Base-by-base conservation (phyloP, 1,140 invertebrate genomes). In the Anthonomus grandis region DNA sequence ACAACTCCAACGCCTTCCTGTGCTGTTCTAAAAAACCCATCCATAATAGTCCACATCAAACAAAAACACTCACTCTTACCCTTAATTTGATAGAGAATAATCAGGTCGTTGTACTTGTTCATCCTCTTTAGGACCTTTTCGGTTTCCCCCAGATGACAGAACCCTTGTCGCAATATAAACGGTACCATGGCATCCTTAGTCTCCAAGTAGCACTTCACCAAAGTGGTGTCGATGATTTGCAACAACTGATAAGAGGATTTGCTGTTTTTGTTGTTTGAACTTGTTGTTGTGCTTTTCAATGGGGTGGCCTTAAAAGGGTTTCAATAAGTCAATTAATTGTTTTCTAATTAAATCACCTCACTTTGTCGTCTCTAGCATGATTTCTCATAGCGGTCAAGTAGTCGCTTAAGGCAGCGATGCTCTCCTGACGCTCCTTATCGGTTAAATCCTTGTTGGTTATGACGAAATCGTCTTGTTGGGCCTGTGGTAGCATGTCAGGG, bases 141-240 rank as follows among this genome's bases (percentile, higher is more conserved):
- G 1, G 93, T 89, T 78, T 98, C 97, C 48, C 92, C 90, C 3
- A 98, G 74, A 67, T 97, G 91, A 74, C 95, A 98, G 69, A 94
- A 87, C 75, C 97, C 98, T n/a, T 95, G 75, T 9, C 96, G 82
- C 3, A 99, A 73, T 12, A 99, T 74, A 0, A 94, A 87, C 0
- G 92, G 90, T 4, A 98, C 89, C 31, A 97, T 76, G 0, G 91
- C 91, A 78, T 97, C 93, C 74, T 98, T 98, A 1, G 91, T 97
- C 86, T 93, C 86, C 44, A 98, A 79, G 77, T 97, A 98, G 74
- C 95, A 97, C 73, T 98, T 98, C 0, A 98, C 76, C 38, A 98
- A 74, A 1, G 95, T 97, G 3, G 95, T 98, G 71, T 98, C 96
- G 59, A 98, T 95, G 36, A 97, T 92, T 75, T 95, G 93, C 17